Percentiles rank a stretch among this genome's conserved stretches.
These are phyloP conservation scores for Loxodonta africana DNA, from an alignment of 2,113 vertebrate species.

Conservation along the genomic window DNA sequence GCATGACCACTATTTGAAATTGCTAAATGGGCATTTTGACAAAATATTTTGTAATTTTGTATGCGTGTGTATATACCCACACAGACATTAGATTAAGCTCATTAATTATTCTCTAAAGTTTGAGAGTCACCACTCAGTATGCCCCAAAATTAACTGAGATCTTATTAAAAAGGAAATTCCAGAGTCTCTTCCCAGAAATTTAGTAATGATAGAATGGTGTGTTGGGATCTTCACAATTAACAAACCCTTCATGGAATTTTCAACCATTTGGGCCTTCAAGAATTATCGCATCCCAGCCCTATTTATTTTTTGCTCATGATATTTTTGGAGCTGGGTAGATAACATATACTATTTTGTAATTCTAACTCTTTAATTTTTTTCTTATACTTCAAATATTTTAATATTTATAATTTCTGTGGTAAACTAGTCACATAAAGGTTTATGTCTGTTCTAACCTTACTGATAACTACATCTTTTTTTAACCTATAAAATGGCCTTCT, in stretches of 20 bases:
- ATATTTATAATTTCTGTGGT: background rate
- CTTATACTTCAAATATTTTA: background rate
- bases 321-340: background rate
- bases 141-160: background rate
- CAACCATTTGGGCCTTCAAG: background rate
- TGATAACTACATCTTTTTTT: background rate
- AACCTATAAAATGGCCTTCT: background rate
- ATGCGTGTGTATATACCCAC: background rate
- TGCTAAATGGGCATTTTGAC: background rate
- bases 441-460: background rate
- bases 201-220: background rate
- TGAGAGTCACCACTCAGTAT: background rate
- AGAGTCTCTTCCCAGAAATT: background rate
- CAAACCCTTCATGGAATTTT: background rate
- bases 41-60: background rate
- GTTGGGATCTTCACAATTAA: background rate
- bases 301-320: background rate
- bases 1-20: background rate
- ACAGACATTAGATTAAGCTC: background rate
- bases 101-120: background rate
- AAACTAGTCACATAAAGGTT: background rate
- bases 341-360: background rate
- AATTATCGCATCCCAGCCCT: background rate
- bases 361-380: background rate
- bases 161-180: background rate